Base-by-base conservation (phyloP, 1,140 invertebrate genomes). In the Diplogasteroides magnus region DNA sequence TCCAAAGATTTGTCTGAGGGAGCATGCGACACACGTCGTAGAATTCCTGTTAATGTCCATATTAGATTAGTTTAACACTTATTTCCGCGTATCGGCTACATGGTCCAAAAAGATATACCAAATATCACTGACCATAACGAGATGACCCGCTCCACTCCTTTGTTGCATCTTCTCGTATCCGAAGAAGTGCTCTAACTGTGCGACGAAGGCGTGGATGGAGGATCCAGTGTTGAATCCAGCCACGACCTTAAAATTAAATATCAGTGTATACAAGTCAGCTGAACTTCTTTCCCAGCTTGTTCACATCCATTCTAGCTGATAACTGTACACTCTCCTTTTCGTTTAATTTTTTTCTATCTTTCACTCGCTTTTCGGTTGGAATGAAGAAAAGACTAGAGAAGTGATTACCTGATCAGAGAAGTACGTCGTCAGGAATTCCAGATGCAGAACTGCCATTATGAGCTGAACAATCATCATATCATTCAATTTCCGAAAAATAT, bases 391-490 rank as follows among this genome's bases (percentile, higher is more conserved):
- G n/a, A n/a, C n/a, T n/a, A n/a, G n/a, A n/a, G n/a, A n/a, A n/a
- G n/a, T n/a, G n/a, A n/a, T n/a, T 48, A 48, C 60, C 32, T 69
- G 69, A 60, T 78, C 77, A 19, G 80, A 83, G 37, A 81, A 80
- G 55, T 81, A 81, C 0, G 81, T 76, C 0, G 79, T 79, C n/a
- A 81, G 71, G 61, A 82, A 78, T 32, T 80, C 77, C n/a, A 81
- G 73, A 6, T 77, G 78, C 14, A 82, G 63, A 29, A 81, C 29
- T n/a, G 69, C 79, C 81, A 81, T 82, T 25, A 75, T 2, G 6
- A 81, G 61, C 76, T 78, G 63, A 69, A 76, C 72, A 48, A 19
- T 48, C 19, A 19, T 48, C 19, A 48, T 48, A 48, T 11, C 6
- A 48, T 48, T 6, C 37, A 11, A 48, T 48, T 48, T 19, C 37